A percentile compares a stretch with the other conserved stretches of the same genome.
Evolutionary conservation across 2,888 invertebrate genomes (phyloP).

Genomic region (Polymixis lichenea): DNA sequence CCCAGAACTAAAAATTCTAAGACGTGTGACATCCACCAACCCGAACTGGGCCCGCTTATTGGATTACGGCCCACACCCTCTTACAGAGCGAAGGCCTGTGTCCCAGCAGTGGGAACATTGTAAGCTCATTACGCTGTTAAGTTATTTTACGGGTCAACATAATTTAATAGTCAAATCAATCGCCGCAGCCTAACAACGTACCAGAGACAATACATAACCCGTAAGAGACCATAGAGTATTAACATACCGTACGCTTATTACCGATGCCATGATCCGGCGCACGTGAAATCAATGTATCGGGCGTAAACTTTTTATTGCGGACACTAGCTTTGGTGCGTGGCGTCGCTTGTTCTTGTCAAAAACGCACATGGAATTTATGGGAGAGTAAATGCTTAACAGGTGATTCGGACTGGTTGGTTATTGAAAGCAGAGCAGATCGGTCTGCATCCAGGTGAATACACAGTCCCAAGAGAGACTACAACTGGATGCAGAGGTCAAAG

Average conservation of each 20-base stretch:
- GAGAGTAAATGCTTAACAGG: neutral
- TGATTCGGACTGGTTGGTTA: neutral
- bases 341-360: conserved; percentile 2
- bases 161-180: conserved; percentile 1
- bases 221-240: conserved; percentile 53
- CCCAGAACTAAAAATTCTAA: too few relatives aligned
- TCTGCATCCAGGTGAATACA: neutral
- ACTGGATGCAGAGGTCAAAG: neutral
- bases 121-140: too few relatives aligned
- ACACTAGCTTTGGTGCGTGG: conserved; percentile 25
- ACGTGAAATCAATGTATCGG: conserved; percentile 70
- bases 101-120: too few relatives aligned
- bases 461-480: neutral
- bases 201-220: conserved; percentile 46
- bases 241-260: conserved; percentile 69
- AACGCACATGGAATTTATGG: neutral
- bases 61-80: too few relatives aligned
- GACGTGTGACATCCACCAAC: too few relatives aligned
- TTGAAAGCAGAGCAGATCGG: neutral
- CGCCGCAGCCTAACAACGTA: conserved; percentile 5
- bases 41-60: too few relatives aligned
- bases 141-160: neutral
- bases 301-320: conserved; percentile 62
- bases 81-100: too few relatives aligned
- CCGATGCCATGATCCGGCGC: conserved; percentile 66